Evolutionary conservation across 2,888 invertebrate genomes (phyloP).

Genomic region (Harpagoxenus sublaevis): DNA sequence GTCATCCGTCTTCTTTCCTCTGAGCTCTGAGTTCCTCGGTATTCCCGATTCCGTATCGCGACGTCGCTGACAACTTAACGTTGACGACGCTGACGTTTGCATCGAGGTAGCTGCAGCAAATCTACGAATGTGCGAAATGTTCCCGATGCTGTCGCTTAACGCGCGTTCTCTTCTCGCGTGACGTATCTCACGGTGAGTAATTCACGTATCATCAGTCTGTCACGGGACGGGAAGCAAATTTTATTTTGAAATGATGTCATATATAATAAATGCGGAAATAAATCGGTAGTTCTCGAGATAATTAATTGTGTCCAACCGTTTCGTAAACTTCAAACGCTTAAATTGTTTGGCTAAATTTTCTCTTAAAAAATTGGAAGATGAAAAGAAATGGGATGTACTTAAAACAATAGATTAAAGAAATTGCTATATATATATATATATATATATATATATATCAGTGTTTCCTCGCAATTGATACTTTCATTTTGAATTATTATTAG

Average conservation of each 20-base stretch:
- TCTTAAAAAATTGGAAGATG: not conserved
- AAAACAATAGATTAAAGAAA: not conserved
- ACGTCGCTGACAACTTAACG: too few relatives aligned
- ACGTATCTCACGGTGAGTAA: slow-evolving; percentile 46
- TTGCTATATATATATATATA: too few relatives aligned
- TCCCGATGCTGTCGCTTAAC: not conserved
- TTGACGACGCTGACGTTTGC: not conserved
- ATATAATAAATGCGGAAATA: not conserved
- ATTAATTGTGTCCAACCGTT: not conserved
- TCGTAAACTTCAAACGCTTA: not conserved
- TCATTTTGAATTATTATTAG: not conserved
- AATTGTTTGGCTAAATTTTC: not conserved
- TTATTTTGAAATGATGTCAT: slow-evolving; percentile 10
- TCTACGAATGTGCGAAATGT: slow-evolving; percentile 27
- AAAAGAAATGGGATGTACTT: not conserved
- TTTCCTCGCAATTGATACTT: not conserved
- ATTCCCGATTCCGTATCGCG: not conserved
- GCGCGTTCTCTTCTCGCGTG: slow-evolving; percentile 19
- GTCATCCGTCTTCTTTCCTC: slow-evolving; percentile 13
- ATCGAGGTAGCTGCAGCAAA: not conserved
- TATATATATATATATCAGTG: too few relatives aligned
- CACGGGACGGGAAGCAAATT: not conserved
- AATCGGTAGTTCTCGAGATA: not conserved
- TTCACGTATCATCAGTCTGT: not conserved
- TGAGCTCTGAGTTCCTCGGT: not conserved